Evolutionary conservation across 2,797 vertebrate species (phyloP).

Genomic region (Sebastes paucispinis): DNA sequence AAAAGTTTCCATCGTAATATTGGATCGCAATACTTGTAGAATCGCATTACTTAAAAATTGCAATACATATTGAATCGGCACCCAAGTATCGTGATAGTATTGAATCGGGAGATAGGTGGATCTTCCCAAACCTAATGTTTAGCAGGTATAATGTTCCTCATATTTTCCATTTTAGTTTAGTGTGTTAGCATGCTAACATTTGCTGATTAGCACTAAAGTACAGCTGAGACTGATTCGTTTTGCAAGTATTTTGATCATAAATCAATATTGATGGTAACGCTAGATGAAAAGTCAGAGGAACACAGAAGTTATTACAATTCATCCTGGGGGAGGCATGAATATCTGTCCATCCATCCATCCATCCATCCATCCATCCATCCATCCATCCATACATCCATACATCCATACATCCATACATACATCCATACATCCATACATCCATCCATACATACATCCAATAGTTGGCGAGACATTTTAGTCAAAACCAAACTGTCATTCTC

Average conservation of each 20-base stretch:
- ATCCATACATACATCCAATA: not conserved
- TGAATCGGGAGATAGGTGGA: rapidly evolving
- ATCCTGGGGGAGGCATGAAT: not conserved
- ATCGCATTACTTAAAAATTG: too few relatives aligned
- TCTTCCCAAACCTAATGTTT: rapidly evolving
- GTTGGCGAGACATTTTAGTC: not conserved
- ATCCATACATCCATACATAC: not conserved
- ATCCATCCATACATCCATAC: not conserved
- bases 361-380: not conserved
- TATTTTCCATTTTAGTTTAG: not conserved
- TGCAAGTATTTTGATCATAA: not conserved
- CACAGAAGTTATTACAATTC: not conserved
- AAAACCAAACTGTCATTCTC: too few relatives aligned
- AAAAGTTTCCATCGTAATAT: too few relatives aligned
- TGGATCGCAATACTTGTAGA: too few relatives aligned
- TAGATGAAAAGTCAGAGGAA: not conserved
- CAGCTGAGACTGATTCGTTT: not conserved
- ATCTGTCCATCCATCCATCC: not conserved
- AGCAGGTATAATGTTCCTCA: not conserved
- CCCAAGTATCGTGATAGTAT: too few relatives aligned
- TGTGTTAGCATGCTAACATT: not conserved
- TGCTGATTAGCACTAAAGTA: not conserved
- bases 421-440: not conserved
- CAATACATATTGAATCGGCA: too few relatives aligned
- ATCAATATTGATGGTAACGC: not conserved